Percentiles rank a stretch among this genome's conserved stretches.
phyloP scores from a whole-genome alignment of 2,113 vertebrate species.

The Saguinus midas region DNA sequence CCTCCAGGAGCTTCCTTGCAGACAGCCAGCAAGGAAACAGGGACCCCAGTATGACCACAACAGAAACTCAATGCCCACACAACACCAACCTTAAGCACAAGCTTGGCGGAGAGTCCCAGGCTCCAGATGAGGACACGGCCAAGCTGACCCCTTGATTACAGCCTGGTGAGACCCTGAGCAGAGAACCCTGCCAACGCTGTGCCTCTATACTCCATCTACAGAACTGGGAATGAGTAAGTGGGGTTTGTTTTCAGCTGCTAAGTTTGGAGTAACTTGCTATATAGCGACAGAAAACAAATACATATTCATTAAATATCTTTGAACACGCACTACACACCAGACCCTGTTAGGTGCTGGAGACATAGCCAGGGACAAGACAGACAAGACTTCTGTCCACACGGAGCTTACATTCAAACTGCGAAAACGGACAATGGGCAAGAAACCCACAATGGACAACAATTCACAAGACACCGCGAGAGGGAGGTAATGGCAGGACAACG shows the following conservation, averaged over 20 bases:
- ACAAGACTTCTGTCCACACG: rapidly evolving
- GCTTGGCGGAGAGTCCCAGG: background rate
- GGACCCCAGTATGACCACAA: no score
- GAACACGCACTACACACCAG: background rate
- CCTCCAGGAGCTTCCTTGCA: rapidly evolving
- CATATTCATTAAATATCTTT: no score
- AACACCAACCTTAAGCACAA: background rate
- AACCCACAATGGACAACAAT: background rate
- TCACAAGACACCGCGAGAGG: rapidly evolving
- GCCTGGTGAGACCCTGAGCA: background rate
- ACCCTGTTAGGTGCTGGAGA: background rate
- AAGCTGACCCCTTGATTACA: no score
- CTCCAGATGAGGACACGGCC: background rate
- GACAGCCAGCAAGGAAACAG: background rate
- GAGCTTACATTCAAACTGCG: no score
- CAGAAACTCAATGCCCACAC: background rate
- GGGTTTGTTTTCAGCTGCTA: background rate
- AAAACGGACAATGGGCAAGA: background rate
- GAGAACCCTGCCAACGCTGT: background rate
- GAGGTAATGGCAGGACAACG: background rate
- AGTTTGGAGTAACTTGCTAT: rapidly evolving
- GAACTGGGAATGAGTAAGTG: background rate
- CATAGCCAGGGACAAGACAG: background rate
- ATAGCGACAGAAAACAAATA: background rate
- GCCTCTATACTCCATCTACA: background rate